These are phyloP conservation scores for Ptyas mucosa DNA, from an alignment of 2,113 vertebrate genomes.

Conservation along the genomic window DNA sequence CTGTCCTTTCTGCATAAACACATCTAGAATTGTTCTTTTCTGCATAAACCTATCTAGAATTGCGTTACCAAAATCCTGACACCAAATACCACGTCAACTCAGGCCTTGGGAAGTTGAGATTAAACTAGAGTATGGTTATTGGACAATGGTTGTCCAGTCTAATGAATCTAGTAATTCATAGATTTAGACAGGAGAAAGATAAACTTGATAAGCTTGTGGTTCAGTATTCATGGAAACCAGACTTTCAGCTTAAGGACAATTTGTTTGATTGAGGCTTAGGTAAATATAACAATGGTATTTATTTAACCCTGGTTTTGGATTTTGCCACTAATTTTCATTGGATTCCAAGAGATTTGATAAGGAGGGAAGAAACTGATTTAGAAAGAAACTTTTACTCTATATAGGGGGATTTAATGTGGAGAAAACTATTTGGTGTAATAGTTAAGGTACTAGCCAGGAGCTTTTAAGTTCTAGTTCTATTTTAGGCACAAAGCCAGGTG, in stretches of 20 bases:
- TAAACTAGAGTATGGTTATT: background rate
- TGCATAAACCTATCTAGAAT: background rate
- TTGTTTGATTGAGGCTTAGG: background rate
- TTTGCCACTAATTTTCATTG: background rate
- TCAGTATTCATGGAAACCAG: background rate
- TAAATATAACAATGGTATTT: background rate
- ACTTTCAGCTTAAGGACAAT: background rate
- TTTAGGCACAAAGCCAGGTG: background rate
- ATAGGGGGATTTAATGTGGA: background rate
- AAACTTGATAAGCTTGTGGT: background rate
- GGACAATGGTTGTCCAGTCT: background rate
- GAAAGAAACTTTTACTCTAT: background rate
- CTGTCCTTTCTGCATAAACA: background rate
- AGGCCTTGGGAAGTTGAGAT: background rate
- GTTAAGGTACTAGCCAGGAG: background rate
- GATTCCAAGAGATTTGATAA: background rate
- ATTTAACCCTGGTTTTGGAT: background rate
- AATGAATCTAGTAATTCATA: background rate
- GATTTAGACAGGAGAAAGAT: background rate
- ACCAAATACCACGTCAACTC: background rate
- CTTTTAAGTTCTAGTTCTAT: background rate
- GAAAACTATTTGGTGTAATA: background rate
- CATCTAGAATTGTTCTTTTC: background rate
- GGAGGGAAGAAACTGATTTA: background rate
- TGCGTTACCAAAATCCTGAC: background rate